Percentiles rank a stretch among this genome's conserved stretches.
Conservation (phyloP, 1,140 invertebrate species). For the Rhagoletis pomonella region DNA sequence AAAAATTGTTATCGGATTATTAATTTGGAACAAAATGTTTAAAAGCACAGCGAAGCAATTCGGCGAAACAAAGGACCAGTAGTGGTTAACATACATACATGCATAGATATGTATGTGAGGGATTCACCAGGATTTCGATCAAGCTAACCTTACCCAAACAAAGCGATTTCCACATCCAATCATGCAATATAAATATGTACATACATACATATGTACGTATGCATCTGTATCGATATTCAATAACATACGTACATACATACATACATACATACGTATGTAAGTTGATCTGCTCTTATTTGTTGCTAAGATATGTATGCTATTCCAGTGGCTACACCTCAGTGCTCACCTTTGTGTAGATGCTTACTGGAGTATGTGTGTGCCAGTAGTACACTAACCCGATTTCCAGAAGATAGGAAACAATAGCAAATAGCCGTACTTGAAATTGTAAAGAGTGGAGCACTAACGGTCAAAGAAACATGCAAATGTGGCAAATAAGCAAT, state of each 20-base stretch:
- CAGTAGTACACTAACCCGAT: conserved; percentile 28
- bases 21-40: no score
- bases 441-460: neutral
- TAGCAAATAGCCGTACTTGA: neutral
- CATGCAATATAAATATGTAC: neutral
- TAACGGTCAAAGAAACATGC: neutral
- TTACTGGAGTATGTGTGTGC: neutral
- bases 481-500: no score
- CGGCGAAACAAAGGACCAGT: no score
- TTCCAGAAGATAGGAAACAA: neutral
- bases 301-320: neutral
- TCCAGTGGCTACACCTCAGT: neutral
- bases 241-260: neutral
- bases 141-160: no score
- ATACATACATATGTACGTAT: neutral
- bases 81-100: no score
- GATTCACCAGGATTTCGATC: no score
- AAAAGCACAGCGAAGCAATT: no score
- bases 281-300: no score
- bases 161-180: no score
- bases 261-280: neutral
- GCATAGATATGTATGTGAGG: no score
- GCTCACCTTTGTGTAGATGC: neutral
- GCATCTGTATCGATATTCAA: no score
- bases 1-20: no score